phyloP scores from a whole-genome alignment of 2,113 vertebrate genomes.

The Corapipo altera region DNA sequence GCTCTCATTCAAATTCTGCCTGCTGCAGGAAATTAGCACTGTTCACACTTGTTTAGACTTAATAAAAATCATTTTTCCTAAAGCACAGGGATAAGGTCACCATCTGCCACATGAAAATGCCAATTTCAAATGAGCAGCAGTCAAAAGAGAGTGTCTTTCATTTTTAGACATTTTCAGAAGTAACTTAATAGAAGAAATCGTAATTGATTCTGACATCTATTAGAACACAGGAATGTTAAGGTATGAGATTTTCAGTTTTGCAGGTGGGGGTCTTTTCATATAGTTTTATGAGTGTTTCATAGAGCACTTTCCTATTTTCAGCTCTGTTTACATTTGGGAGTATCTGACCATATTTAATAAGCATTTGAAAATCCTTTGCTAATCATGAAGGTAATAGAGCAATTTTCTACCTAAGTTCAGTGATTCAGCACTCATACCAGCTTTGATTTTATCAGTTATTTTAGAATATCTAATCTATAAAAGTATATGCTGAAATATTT shows the following conservation, averaged over 20 bases:
- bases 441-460: not conserved
- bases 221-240: constrained; percentile 22
- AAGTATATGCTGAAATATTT: not conserved
- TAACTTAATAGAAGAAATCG: constrained; percentile 44
- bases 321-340: not conserved
- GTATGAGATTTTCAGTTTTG: constrained; percentile 49
- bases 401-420: not conserved
- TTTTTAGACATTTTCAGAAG: constrained; percentile 50
- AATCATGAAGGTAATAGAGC: not conserved
- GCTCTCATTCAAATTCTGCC: constrained; percentile 75
- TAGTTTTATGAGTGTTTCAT: not conserved
- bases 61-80: constrained; percentile 90
- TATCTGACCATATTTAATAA: not conserved
- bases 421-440: not conserved
- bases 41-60: constrained; percentile 88
- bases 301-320: not conserved
- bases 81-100: constrained; percentile 79
- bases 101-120: constrained; percentile 87
- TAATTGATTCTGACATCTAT: constrained; percentile 49
- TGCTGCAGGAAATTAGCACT: constrained; percentile 85
- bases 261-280: not conserved
- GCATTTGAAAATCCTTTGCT: not conserved
- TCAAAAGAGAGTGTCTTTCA: constrained; percentile 57
- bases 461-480: not conserved
- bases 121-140: constrained; percentile 76